These are phyloP conservation scores for Marmota monax DNA, from an alignment of 2,113 vertebrate genomes.

Conservation along the genomic window DNA sequence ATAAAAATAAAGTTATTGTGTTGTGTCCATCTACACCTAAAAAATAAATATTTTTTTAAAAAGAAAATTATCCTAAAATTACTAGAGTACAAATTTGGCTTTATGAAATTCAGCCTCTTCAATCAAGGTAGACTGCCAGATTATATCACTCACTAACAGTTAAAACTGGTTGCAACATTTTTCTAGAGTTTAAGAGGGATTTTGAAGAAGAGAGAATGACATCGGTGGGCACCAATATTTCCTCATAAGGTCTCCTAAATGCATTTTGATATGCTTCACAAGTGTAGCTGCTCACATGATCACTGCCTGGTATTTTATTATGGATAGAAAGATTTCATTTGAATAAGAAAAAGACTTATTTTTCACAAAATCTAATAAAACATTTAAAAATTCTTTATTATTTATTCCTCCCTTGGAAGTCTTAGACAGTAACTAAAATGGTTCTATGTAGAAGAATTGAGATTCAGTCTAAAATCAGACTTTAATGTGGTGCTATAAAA, in stretches of 20 bases:
- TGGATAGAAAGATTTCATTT: not conserved
- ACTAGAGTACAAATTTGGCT: not conserved
- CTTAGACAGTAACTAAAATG: constrained; percentile 20
- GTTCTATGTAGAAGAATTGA: not conserved
- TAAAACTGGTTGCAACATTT: not conserved
- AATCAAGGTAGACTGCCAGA: not conserved
- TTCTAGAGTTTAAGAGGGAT: not conserved
- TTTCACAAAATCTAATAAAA: constrained; percentile 25
- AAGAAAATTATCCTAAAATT: constrained; percentile 45
- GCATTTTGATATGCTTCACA: not conserved
- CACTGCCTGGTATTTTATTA: constrained; percentile 18
- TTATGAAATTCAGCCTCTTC: constrained; percentile 32
- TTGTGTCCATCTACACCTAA: no score
- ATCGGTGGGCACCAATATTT: not conserved
- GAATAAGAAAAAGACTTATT: constrained; percentile 21
- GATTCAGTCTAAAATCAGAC: not conserved
- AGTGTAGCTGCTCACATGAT: not conserved
- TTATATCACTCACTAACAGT: not conserved
- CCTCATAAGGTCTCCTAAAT: not conserved
- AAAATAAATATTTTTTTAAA: not conserved
- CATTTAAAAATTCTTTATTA: constrained; percentile 6
- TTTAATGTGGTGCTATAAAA: not conserved
- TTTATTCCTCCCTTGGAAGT: constrained; percentile 40
- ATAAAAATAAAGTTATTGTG: no score
- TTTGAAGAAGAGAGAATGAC: not conserved